Conservation (phyloP, 2,797 vertebrate species). For the Arremon aurantiirostris region DNA sequence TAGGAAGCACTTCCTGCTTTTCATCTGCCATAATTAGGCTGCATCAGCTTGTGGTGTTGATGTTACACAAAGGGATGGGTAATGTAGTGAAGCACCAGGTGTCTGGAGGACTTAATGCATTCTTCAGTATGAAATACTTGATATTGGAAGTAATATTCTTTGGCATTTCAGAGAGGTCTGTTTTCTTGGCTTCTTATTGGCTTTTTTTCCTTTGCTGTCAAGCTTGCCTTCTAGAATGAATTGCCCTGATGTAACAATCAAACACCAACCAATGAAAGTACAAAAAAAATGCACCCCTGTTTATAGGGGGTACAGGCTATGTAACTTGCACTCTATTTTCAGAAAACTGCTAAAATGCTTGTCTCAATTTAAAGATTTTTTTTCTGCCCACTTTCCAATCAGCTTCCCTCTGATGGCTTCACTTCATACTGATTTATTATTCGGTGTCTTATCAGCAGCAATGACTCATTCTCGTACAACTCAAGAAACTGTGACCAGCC, state of each 20-base stretch:
- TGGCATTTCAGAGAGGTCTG: background rate
- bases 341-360: background rate
- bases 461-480: background rate
- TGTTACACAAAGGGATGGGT: too few species aligned
- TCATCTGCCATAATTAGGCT: background rate
- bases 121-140: background rate
- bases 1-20: background rate
- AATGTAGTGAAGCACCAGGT: background rate
- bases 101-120: accelerated
- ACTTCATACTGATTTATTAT: background rate
- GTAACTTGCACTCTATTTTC: background rate
- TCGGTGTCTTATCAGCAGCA: background rate
- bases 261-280: background rate
- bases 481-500: background rate
- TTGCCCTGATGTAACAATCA: background rate
- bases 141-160: background rate
- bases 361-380: background rate
- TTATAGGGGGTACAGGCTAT: accelerated
- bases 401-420: background rate
- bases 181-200: background rate
- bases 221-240: background rate
- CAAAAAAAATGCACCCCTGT: accelerated
- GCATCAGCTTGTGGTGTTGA: background rate
- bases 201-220: background rate
- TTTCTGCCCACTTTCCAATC: accelerated